Evolutionary conservation across 2,888 invertebrate species (phyloP).

Genomic region (Campoletis raptor): DNA sequence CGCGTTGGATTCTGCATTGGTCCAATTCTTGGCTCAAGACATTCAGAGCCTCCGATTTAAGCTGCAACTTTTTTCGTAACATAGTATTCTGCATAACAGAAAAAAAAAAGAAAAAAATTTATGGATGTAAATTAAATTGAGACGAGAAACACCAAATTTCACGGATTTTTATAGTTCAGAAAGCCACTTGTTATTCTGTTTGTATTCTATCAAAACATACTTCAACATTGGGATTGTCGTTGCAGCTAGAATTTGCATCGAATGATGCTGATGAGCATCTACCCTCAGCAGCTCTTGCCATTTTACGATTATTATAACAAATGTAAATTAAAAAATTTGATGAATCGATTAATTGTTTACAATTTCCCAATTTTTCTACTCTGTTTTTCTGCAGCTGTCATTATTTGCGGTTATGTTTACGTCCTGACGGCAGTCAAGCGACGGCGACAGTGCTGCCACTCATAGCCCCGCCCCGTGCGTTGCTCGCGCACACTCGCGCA

Average conservation of each 20-base stretch:
- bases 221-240: slow-evolving; percentile 47
- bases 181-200: not conserved
- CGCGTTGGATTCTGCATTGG: slow-evolving; percentile 91
- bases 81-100: slow-evolving; percentile 58
- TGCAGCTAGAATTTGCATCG: slow-evolving; percentile 44
- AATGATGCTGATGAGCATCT: slow-evolving; percentile 35
- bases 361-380: slow-evolving; percentile 12
- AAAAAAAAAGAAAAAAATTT: slow-evolving; percentile 10
- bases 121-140: not conserved
- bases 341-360: slow-evolving; percentile 10
- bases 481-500: not conserved
- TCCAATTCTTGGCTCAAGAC: slow-evolving; percentile 92
- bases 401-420: slow-evolving; percentile 63
- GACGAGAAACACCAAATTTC: not conserved
- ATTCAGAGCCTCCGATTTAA: slow-evolving; percentile 93
- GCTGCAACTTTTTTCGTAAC: slow-evolving; percentile 88
- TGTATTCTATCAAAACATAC: slow-evolving; percentile 31
- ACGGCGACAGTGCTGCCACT: slow-evolving; percentile 13
- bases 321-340: not conserved
- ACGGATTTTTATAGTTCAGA: not conserved
- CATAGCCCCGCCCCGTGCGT: not conserved
- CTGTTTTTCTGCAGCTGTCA: slow-evolving; percentile 54
- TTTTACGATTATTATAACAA: slow-evolving; percentile 14
- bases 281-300: slow-evolving; percentile 39
- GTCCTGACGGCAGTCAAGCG: not conserved